Evolutionary conservation across 1,140 invertebrate genomes (phyloP), one percentile per base, ranked within the genome.

Genomic region (Drosophila nigrodunni): DNA sequence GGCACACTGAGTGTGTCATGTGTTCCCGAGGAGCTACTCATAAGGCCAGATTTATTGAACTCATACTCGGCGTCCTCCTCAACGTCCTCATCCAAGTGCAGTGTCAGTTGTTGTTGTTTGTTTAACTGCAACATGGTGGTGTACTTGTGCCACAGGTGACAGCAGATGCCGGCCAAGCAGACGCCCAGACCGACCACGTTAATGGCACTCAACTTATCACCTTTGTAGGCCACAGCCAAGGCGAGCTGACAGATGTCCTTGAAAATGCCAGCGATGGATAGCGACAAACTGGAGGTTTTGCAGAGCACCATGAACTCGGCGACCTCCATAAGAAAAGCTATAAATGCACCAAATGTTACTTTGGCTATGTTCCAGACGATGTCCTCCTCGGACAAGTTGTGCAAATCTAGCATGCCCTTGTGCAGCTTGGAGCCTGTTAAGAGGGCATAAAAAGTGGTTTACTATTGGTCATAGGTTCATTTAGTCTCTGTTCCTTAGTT

Each of bases 281-380:
- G 93, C 3, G 98, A 99, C 39, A 99, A 95, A 94, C 98, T 98
- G 83, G 98, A 99, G n/a, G 98, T 99, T 90, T 97, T 96, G 13
- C 96, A 96, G 55, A 99, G 95, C 52, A 99, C 95, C 64, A 99
- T 93, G 93, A 98, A 99, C 94, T 99, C 98, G 91, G 95, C 96
- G 70, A 98, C 93, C 95, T 99, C 99, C 96, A 99, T 97, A 58
- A 96, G 94, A 93, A 99, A 99, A 35, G 98, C 98, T 74, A 99
- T 93, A 52, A 97, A 93, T 54, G 97, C 97, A 44, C 98, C 98
- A 34, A 94, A 90, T 8, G 94, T 93, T 41, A 95, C 93, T 82
- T 94, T 80, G 18, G 88, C 69, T 47, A 92, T 75, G 18, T 80
- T 65, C 46, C 92, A 74, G 43, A 92, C 30, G 2, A 92, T 92